Evolutionary conservation across 2,113 vertebrate genomes (phyloP), one percentile per base, ranked within the genome.

Genomic region (Sardina pilchardus): DNA sequence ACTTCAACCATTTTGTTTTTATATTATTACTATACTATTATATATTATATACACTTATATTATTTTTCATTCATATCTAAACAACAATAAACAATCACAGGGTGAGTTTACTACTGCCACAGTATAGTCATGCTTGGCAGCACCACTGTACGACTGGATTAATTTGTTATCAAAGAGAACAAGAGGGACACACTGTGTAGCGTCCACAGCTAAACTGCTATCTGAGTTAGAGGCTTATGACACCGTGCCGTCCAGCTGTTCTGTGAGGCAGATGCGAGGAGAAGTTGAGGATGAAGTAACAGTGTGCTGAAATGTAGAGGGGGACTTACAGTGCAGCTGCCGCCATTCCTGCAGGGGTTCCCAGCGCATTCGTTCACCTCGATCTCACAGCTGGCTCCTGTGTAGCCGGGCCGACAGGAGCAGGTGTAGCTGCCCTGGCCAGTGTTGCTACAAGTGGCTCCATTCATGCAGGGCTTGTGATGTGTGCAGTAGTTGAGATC

Each of bases 401-500:
- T 96, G 91, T 96, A 99, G 19, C 98, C 98, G 0, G 97, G 97
- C 56, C 95, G 93, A 88, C 98, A 99, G 17, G 97, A 97, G 92
- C 98, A 99, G 24, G 98, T 99, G 92, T 99, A 99, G 93, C 98
- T 99, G n/a, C 98, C 98, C 94, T 99, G 98, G 5, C 98, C 98
- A 0, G 98, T 99, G 93, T 99, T 99, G 89, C 96, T 98, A 92
- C 98, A 99, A 59, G 97, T 99, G 93, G 98, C 98, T 90, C 97
- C 97, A 0, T 99, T 99, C 94, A 96, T 95, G 91, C 98, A 99
- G 82, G 98, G 98, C 90, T 96, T 98, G 91, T 99, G 98, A 91
- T 99, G 98, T 1, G 98, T 99, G 92, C 98, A 99, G 95, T 99
- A 99, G 95, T 99, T 99, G 86, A 99, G 95, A 91, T 99, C 98